Evolutionary conservation across 53 echinoderm and acorn worm genomes (phyloP).

Genomic region (Holothuria leucospilota): DNA sequence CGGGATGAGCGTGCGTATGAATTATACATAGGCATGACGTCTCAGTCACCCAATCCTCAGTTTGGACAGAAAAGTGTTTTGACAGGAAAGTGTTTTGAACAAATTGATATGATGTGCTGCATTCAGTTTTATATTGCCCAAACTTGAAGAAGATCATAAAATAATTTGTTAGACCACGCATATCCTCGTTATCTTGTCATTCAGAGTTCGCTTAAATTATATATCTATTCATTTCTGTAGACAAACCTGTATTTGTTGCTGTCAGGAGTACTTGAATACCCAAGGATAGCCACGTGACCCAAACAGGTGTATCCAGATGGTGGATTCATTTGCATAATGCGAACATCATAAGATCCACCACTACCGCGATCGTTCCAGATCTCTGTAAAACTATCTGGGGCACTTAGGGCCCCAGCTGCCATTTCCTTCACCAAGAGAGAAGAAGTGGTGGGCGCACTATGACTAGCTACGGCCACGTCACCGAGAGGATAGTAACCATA

Average conservation of each 20-base stretch:
- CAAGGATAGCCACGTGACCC: conserved; percentile 35
- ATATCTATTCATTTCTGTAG: no score
- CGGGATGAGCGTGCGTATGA: no score
- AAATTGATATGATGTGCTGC: no score
- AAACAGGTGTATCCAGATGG: neutral
- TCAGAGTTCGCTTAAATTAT: no score
- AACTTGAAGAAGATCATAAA: no score
- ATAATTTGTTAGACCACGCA: no score
- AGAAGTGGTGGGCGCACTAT: neutral
- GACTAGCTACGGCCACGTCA: neutral
- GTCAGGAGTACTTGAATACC: neutral
- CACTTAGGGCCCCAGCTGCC: neutral
- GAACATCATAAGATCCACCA: conserved; percentile 13
- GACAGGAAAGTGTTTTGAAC: no score
- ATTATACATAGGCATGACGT: no score
- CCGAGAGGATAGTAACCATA: conserved; percentile 20
- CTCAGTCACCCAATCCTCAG: no score
- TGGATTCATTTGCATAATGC: conserved; percentile 37
- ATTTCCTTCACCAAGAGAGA: neutral
- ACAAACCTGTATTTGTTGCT: neutral
- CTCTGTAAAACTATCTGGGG: conserved; percentile 28
- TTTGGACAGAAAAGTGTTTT: no score
- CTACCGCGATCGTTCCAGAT: conserved; percentile 33
- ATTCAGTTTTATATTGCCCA: no score
- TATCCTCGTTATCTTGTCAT: no score